A percentile compares a stretch with the other conserved stretches of the same genome.
These are phyloP conservation scores for Nomada goodeniana DNA, from an alignment of 2,888 invertebrate species.

Conservation along the genomic window DNA sequence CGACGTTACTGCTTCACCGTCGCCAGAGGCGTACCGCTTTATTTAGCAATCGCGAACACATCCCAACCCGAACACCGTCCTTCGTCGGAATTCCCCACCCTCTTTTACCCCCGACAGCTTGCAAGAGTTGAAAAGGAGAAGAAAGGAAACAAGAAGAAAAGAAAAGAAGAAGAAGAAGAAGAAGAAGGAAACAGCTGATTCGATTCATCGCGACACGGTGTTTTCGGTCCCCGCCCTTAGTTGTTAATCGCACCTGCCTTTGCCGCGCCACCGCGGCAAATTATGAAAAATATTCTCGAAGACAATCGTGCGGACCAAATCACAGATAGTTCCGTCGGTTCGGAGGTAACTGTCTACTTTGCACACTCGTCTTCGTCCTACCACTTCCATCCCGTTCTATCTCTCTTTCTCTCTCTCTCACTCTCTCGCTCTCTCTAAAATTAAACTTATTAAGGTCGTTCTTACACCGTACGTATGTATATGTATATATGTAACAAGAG, in stretches of 20 bases:
- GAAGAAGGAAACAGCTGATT: constrained; percentile 31
- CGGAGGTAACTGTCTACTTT: constrained; percentile 69
- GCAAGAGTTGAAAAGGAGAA: no score
- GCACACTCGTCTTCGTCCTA: not conserved
- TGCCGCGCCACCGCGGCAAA: constrained; percentile 19
- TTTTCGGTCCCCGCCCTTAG: constrained; percentile 9
- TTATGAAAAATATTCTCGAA: constrained; percentile 72
- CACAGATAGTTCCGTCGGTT: constrained; percentile 70
- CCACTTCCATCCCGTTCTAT: not conserved
- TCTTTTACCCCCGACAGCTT: no score
- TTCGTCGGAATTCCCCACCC: constrained; percentile 8
- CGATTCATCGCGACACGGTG: constrained; percentile 37
- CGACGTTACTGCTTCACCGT: constrained; percentile 27
- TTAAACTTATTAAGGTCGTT: constrained; percentile 72
- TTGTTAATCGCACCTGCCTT: constrained; percentile 39
- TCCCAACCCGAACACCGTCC: no score
- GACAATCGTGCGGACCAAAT: constrained; percentile 63
- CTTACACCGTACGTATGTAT: constrained; percentile 69
- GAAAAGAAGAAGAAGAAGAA: no score
- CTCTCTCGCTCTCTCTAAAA: constrained; percentile 50
- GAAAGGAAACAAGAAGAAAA: no score
- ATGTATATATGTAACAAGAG: constrained; percentile 67
- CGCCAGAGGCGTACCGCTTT: constrained; percentile 53
- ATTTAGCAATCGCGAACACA: not conserved
- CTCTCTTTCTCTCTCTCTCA: not conserved